Conservation (phyloP, 2,888 invertebrate genomes). For the Tanytarsus gracilentus region DNA sequence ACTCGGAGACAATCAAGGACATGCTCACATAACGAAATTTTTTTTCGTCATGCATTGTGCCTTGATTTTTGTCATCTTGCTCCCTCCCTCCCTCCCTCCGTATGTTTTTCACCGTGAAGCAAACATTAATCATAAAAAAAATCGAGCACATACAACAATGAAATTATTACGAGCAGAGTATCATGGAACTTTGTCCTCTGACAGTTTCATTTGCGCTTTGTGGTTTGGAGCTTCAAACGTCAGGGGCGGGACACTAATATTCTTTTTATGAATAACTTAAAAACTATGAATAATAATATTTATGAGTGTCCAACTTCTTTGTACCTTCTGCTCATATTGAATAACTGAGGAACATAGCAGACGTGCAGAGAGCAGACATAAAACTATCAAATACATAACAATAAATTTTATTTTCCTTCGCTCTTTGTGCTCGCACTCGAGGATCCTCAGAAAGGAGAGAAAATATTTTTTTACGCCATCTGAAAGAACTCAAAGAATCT, state of each 20-base stretch:
- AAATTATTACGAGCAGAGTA: not conserved
- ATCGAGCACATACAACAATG: too few relatives aligned
- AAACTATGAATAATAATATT: not conserved
- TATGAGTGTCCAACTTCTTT: too few relatives aligned
- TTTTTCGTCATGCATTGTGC: not conserved
- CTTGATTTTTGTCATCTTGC: not conserved
- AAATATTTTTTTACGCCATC: too few relatives aligned
- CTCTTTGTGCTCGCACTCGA: not conserved
- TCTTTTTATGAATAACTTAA: too few relatives aligned
- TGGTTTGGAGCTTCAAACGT: too few relatives aligned
- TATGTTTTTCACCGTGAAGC: not conserved
- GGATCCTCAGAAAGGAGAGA: too few relatives aligned
- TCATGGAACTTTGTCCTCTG: not conserved
- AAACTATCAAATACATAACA: conserved; percentile 9
- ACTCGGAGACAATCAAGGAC: not conserved
- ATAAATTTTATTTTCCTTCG: conserved; percentile 11
- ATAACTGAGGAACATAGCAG: not conserved
- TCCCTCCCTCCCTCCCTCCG: not conserved
- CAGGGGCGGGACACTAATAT: too few relatives aligned
- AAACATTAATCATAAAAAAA: conserved; percentile 10
- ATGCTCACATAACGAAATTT: not conserved
- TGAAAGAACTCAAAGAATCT: too few relatives aligned
- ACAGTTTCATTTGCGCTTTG: conserved; percentile 28
- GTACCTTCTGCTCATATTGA: not conserved
- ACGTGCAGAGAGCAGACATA: not conserved